Evolutionary conservation across 92 coral and sea anemone genomes (phyloP), one percentile per base, ranked within the genome.

Genomic region (Phymanthus crucifer): DNA sequence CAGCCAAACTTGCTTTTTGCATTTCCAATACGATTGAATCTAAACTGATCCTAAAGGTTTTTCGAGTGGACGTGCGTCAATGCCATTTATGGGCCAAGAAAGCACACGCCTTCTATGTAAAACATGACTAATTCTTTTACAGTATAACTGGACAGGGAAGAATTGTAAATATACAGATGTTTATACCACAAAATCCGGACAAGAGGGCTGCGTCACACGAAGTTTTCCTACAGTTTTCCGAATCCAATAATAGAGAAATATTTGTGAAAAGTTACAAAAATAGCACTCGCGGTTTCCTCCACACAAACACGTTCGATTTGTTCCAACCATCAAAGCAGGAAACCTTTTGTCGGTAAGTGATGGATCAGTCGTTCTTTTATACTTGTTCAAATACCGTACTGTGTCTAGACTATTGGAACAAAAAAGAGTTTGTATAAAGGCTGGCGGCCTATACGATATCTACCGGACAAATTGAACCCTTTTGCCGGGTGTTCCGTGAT

Each of bases 301-400:
- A 26, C 9, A 7, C 68, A 54, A 50, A n/a, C 68, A 61, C 68
- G 68, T 61, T n/a, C 68, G 29, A 61, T 61, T 61, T 29, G 68
- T 61, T 61, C 68, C n/a, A 61, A 61, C 26, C 33, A 61, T 14
- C 68, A 17, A 61, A 61, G 68, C 32, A 61, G 68, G 68, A 61
- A 61, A 29, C 29, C 36, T 27, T 23, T 61, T 61, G 68, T 61
- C 29, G 32, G 68, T 27, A 24, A 61, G 10, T n/a, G 33, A 61
- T 61, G 68, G 68, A 61, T 11, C 29, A 61, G 68, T 17, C 29
- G 36, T 27, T 27, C 33, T 12, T 29, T 61, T 61, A 27, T 24
- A 29, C 29, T 61, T 61, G 68, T 27, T 61, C 68, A 61, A 24
- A 24, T 26, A 61, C 68, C 68, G 68, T 21, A 24, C 34, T 2